Conservation (phyloP, 2,888 invertebrate genomes). For the Crocallis elinguaria region DNA sequence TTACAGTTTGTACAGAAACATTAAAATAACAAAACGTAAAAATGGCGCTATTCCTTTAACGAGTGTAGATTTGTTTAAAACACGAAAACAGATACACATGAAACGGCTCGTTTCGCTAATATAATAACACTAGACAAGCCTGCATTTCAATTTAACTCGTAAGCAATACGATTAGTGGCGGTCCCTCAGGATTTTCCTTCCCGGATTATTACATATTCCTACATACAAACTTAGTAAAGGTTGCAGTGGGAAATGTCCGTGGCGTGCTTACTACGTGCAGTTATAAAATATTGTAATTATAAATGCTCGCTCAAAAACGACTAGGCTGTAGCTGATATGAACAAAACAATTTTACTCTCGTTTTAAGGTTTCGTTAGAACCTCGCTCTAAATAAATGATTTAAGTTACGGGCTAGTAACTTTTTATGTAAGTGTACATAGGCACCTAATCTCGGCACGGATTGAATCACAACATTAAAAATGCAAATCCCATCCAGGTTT, state of each 20-base stretch:
- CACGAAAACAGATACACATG: slow-evolving; percentile 4
- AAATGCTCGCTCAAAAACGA: not conserved
- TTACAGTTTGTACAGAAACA: too few relatives aligned
- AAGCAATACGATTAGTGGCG: slow-evolving; percentile 45
- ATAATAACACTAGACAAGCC: slow-evolving; percentile 35
- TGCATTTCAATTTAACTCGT: slow-evolving; percentile 43
- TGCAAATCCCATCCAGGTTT: slow-evolving; percentile 65
- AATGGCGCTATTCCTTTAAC: too few relatives aligned
- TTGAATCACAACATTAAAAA: slow-evolving; percentile 68
- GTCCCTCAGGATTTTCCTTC: slow-evolving; percentile 51
- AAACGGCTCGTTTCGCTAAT: slow-evolving; percentile 29
- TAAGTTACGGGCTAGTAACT: slow-evolving; percentile 62
- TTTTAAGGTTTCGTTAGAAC: slow-evolving; percentile 45
- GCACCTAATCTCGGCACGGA: slow-evolving; percentile 55
- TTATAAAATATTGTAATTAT: slow-evolving; percentile 1
- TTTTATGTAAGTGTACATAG: slow-evolving; percentile 64
- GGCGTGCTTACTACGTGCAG: not conserved
- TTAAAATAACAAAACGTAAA: too few relatives aligned
- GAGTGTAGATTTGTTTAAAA: not conserved
- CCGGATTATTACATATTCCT: slow-evolving; percentile 55
- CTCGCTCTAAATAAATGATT: slow-evolving; percentile 57
- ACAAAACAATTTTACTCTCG: slow-evolving; percentile 38
- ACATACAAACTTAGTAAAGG: too few relatives aligned
- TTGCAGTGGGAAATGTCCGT: too few relatives aligned
- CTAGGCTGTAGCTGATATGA: slow-evolving; percentile 10